phyloP scores from a whole-genome alignment of 2,797 vertebrate species.

The Discoglossus pictus region DNA sequence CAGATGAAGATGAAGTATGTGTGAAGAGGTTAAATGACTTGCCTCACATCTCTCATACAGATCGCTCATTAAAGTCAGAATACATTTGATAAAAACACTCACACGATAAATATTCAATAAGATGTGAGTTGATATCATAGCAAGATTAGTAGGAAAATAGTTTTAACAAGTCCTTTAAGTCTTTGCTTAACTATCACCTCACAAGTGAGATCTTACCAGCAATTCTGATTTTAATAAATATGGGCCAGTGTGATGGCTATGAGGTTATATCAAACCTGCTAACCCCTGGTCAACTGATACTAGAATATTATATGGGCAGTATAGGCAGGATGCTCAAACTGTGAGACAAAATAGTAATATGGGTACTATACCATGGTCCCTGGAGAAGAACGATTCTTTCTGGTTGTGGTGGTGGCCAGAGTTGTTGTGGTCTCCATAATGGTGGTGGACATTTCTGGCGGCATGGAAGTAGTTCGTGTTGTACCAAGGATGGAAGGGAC shows the following conservation, averaged over 20 bases:
- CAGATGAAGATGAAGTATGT: too few species aligned
- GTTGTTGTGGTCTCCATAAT: conserved; percentile 97
- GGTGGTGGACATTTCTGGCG: conserved; percentile 91
- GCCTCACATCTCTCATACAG: too few species aligned
- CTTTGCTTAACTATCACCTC: too few species aligned
- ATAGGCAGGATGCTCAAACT: rapidly evolving
- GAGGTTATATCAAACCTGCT: background rate
- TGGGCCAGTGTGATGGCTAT: background rate
- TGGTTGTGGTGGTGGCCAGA: conserved; percentile 93
- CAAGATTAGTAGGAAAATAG: too few species aligned
- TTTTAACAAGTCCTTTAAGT: too few species aligned
- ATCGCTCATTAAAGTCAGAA: too few species aligned
- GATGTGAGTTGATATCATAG: too few species aligned
- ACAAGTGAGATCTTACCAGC: background rate
- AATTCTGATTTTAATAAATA: background rate
- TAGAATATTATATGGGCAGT: conserved; percentile 1
- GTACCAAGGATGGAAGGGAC: conserved; percentile 86
- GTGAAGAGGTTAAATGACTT: too few species aligned
- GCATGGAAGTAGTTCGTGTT: conserved; percentile 85
- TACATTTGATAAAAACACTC: too few species aligned
- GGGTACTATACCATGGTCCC: conserved; percentile 80
- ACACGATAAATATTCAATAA: too few species aligned
- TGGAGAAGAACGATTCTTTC: conserved; percentile 91
- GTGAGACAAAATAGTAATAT: background rate
- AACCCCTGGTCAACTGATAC: background rate